phyloP scores from a whole-genome alignment of 2,797 vertebrate genomes.

The Microhierax caerulescens region DNA sequence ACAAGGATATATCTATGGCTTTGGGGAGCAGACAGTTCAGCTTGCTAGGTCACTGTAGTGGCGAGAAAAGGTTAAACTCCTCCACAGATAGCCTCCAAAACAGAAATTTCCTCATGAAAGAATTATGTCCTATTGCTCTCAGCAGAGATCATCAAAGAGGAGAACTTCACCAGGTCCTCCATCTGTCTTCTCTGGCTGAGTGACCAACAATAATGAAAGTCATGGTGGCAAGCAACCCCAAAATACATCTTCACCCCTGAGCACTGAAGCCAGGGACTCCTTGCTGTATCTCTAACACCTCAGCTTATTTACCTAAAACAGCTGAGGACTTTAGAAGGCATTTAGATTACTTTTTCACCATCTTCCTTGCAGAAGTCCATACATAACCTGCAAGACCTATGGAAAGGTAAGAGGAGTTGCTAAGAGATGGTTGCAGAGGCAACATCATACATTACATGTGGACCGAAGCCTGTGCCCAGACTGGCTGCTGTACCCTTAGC shows the following conservation, averaged over 20 bases:
- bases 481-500: conserved; percentile 6
- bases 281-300: not conserved
- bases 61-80: not conserved
- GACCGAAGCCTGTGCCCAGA: not conserved
- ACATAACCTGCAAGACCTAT: not conserved
- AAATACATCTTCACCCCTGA: not conserved
- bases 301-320: not conserved
- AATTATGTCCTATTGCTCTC: not conserved
- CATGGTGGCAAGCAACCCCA: not conserved
- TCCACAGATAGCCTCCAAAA: not conserved
- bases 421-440: not conserved
- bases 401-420: not conserved
- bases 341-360: not conserved
- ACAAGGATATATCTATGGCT: not conserved
- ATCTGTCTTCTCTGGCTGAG: not conserved
- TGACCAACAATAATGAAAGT: not conserved
- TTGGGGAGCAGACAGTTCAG: not conserved
- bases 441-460: not conserved
- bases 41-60: not conserved
- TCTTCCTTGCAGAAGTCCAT: not conserved
- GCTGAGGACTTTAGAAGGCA: not conserved
- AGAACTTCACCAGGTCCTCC: not conserved
- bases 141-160: not conserved
- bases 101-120: not conserved
- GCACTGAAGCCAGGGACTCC: not conserved